Evolutionary conservation across 2,888 invertebrate genomes (phyloP), one percentile per base, ranked within the genome.

Genomic region (Tetragnatha montana): DNA sequence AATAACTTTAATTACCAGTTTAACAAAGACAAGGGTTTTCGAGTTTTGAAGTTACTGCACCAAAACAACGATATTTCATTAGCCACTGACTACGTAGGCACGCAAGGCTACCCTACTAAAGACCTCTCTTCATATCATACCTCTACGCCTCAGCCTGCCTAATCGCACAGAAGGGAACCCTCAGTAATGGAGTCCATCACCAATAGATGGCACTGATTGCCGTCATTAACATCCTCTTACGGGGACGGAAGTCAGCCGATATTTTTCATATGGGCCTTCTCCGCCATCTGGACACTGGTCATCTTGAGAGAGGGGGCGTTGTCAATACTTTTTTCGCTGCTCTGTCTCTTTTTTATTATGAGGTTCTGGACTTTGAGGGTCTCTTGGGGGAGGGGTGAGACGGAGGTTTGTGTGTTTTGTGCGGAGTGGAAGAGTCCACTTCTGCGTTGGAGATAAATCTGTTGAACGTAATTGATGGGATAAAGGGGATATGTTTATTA

Each of bases 131-230:
- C 35, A 35, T 35, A 35, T 35, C 4, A 35, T 35, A 35, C 35
- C 35, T 35, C 35, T 35, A 35, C 35, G 17, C 12, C 17, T 17
- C 60, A 60, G 4, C 60, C 60, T 60, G 60, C 17, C 60, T 60
- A 60, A 60, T 60, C 60, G 60, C 60, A 60, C 60, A 10, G 60
- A 60, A 60, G 60, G 35, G 10, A 60, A 60, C 17, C 0, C 12
- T 73, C 35, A n/a, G 51, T 68, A 68, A 80, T 80, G 68, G 79
- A 51, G 79, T 21, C 68, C 68, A 22, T 35, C 21, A 8, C 14
- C 68, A 21, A 60, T 80, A 80, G 79, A 68, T 80, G 79, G 79
- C 79, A 68, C 35, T 80, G 79, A 80, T 80, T 80, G 51, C 79
- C 21, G 22, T 80, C 79, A 80, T 80, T 80, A 80, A 80, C 79